Conservation (phyloP, 1,140 invertebrate species). For the Scaptodrosophila lebanonensis region DNA sequence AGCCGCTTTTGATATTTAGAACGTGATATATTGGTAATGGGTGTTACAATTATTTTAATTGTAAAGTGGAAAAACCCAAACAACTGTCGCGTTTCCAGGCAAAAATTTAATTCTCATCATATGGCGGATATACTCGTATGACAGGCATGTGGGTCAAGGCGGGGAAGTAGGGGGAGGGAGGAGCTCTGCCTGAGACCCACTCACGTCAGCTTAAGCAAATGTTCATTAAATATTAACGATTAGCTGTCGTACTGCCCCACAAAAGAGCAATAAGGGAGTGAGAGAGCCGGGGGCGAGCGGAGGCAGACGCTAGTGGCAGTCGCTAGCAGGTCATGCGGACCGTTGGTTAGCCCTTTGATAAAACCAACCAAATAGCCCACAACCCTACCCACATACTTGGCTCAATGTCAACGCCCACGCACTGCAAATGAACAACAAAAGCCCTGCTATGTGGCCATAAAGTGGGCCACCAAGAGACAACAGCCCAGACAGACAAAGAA, state of each 20-base stretch:
- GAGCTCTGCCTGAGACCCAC: no score
- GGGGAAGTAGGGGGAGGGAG: no score
- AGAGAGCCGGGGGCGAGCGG: constrained; percentile 13
- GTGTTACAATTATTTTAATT: no score
- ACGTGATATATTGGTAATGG: no score
- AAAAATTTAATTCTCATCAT: no score
- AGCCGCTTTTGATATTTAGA: no score
- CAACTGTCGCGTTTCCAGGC: no score
- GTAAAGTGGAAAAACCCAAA: no score
- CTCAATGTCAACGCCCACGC: constrained; percentile 58
- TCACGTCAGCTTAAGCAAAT: constrained; percentile 10
- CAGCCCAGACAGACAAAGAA: not conserved
- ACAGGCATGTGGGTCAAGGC: no score
- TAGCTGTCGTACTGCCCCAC: constrained; percentile 37
- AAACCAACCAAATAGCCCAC: constrained; percentile 25
- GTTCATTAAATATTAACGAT: constrained; percentile 77
- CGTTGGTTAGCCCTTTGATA: constrained; percentile 11
- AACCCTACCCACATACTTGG: constrained; percentile 3
- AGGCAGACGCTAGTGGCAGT: no score
- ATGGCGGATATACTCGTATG: no score
- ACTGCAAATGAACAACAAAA: no score
- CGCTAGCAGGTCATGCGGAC: constrained; percentile 14
- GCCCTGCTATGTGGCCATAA: constrained; percentile 23
- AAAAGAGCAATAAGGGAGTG: constrained; percentile 12
- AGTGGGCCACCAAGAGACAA: constrained; percentile 36